phyloP scores from a whole-genome alignment of 2,113 vertebrate genomes.

The pig (Sus scrofa) region DNA sequence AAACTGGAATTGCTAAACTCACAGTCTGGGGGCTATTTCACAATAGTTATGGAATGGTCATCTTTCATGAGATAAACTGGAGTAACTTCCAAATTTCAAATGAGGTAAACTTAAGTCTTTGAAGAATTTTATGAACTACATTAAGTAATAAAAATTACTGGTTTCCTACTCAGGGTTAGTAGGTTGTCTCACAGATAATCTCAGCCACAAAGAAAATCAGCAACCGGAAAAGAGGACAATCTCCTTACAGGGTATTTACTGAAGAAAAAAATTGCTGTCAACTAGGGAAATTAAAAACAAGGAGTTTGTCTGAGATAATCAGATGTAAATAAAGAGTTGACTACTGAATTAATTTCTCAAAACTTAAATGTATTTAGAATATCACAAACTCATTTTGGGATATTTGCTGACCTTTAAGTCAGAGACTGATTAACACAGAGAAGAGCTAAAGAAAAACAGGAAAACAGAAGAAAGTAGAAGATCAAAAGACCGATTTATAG shows the following conservation, averaged over 20 bases:
- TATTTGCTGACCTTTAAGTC: conserved; percentile 23
- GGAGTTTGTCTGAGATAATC: neutral
- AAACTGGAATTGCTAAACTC: neutral
- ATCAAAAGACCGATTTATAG: conserved; percentile 25
- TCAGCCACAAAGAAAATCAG: conserved; percentile 15
- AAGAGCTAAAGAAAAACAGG: neutral
- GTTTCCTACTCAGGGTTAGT: neutral
- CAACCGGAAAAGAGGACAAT: neutral
- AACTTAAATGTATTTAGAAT: neutral
- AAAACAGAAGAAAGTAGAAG: conserved; percentile 51
- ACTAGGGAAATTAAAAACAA: neutral
- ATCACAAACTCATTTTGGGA: neutral
- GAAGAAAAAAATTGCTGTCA: neutral
- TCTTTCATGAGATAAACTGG: neutral
- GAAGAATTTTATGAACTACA: neutral
- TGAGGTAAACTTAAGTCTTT: neutral
- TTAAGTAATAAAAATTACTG: neutral
- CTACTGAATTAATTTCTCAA: neutral
- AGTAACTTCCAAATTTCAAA: conserved; percentile 41
- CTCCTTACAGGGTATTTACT: neutral
- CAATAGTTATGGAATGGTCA: neutral
- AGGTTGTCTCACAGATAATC: neutral
- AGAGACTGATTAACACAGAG: neutral
- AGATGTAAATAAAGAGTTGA: conserved; percentile 23
- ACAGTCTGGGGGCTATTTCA: neutral